Percentiles rank a stretch among this genome's conserved stretches.
Conservation (phyloP, 1,140 invertebrate species). For the Nephotettix cincticeps region DNA sequence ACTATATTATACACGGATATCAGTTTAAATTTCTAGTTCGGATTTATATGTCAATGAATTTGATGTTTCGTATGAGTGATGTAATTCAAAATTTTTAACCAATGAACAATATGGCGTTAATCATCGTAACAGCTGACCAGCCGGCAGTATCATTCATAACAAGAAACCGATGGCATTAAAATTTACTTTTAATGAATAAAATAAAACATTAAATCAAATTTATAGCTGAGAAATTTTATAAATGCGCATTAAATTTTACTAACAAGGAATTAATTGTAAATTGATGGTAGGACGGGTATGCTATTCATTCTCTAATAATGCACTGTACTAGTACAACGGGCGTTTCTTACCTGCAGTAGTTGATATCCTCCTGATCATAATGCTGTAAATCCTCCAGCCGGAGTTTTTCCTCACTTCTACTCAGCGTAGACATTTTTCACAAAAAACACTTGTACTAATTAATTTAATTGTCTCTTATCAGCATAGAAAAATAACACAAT, state of each 20-base stretch:
- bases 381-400: slow-evolving; percentile 45
- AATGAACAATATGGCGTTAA: slow-evolving; percentile 50
- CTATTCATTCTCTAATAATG: too few species aligned
- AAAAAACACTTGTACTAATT: slow-evolving; percentile 32
- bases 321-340: background rate
- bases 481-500: slow-evolving; percentile 37
- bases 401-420: slow-evolving; percentile 44
- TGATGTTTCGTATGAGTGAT: too few species aligned
- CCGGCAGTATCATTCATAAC: slow-evolving; percentile 39
- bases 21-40: too few species aligned
- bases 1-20: too few species aligned
- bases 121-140: slow-evolving; percentile 53
- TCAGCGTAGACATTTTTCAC: slow-evolving; percentile 44
- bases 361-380: slow-evolving; percentile 48
- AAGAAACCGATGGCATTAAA: too few species aligned
- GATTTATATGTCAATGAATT: too few species aligned
- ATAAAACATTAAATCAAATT: too few species aligned
- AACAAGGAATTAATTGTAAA: too few species aligned
- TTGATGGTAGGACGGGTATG: too few species aligned
- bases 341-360: slow-evolving; percentile 46
- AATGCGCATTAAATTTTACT: too few species aligned
- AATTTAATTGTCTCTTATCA: slow-evolving; percentile 30
- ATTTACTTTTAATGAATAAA: too few species aligned
- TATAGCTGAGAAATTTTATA: too few species aligned
- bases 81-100: background rate